A percentile compares a stretch with the other conserved stretches of the same genome.
Conservation (phyloP, 1,140 invertebrate genomes). For the Aleiodes sp. region DNA sequence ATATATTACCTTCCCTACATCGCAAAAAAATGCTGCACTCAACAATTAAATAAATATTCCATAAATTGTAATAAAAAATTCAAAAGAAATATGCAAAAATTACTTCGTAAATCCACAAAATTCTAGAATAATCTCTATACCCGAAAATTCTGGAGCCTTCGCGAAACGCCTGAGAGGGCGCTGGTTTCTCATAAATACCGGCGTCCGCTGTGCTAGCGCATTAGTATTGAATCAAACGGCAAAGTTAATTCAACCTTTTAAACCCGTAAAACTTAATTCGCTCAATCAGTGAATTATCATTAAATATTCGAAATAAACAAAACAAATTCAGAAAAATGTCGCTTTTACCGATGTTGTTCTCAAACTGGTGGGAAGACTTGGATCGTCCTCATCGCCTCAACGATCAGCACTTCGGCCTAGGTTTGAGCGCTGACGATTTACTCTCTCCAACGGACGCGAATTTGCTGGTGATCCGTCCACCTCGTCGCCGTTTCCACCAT, state of each 20-base stretch:
- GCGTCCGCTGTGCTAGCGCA: neutral
- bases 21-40: no score
- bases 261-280: neutral
- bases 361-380: conserved; percentile 64
- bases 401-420: conserved; percentile 72
- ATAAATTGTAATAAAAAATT: no score
- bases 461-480: conserved; percentile 11
- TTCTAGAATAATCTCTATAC: neutral
- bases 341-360: conserved; percentile 53
- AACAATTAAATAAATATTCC: no score
- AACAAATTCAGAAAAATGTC: no score
- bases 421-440: conserved; percentile 65
- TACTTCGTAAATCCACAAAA: no score
- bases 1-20: no score
- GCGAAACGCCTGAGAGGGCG: neutral
- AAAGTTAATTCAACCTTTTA: neutral
- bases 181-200: neutral
- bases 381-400: conserved; percentile 66
- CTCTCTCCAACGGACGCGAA: conserved; percentile 37
- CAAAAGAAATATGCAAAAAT: no score
- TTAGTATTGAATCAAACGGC: neutral
- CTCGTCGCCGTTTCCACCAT: neutral
- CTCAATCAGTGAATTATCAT: neutral
- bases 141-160: neutral
- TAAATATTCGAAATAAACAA: neutral